Base-by-base conservation (phyloP, 2,797 vertebrate genomes). In the Mareca penelope region DNA sequence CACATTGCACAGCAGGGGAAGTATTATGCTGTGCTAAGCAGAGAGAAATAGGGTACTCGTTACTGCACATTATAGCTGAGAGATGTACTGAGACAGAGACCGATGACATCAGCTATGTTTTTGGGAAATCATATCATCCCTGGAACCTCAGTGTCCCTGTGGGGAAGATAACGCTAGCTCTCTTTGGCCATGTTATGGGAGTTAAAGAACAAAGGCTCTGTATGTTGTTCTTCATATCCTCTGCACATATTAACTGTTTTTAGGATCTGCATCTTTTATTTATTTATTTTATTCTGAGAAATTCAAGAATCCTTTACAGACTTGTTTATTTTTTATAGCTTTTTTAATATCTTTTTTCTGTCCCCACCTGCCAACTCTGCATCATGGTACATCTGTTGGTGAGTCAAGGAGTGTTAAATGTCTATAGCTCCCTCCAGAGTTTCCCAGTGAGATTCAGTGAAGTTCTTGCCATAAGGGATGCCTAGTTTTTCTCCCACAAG, bases 341-440 rank as follows among this genome's bases (percentile, higher is more conserved):
- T 88, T 78, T 92, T 67, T 0, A 19, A 19, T 24, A 52, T 24
- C 2, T 65, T 60, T 78, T 78, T 92, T 59, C 68, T 64, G 39
- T 48, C 44, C 48, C 21, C 69, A 90, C 46, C 67, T 90, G 88
- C 76, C 75, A 89, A 11, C 18, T 40, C 67, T 68, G 56, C 69
- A 69, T 70, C 35, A 52, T 71, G 69, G 67, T 59, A 71, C 73
- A 90, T 90, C 78, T 88, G 80, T 88, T 85, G 88, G 64, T 57
- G 68, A 94, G 37, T 39, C 80, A 80, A 52, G 33, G 75, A 87
- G 89, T 71, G 91, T 52, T 65, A 94, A 96, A 94, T 82, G 89
- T 82, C 48, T 65, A 80, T 60, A 88, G 90, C 91, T 94, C 77
- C 80, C 91, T 85, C 90, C 96, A 94, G 95, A 96, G 95, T 88